Base-by-base conservation (phyloP, 2,888 invertebrate genomes). In the Diarsia mendica region DNA sequence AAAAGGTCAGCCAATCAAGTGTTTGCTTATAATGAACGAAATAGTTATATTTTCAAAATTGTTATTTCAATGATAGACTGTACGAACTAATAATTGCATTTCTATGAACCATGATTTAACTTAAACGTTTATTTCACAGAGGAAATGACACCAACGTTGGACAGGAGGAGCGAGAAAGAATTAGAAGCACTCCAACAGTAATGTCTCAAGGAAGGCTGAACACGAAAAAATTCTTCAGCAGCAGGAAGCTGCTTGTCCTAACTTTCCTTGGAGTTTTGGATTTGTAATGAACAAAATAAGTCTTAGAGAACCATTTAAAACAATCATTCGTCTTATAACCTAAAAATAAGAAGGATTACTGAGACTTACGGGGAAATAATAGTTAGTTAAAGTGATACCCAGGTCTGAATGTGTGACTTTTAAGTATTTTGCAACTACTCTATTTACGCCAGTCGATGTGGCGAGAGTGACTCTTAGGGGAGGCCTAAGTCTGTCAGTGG, bases 101-200 rank as follows among this genome's bases (percentile, higher is more conserved):
- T 28, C 28, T 28, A 13, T 55, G 0, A 28, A 58, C 15, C 28
- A 15, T 58, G 28, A 8, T 28, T 8, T 28, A 15, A 58, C 3
- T 58, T 28, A 28, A 28, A 28, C 2, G 3, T 46, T 33, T 28
- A 13, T 60, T 76, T 93, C 91, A 20, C 95, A 95, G 95, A 95
- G 90, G 95, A 95, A 91, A 82, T 92, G 79, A 89, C 87, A 23
- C 93, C 93, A 15, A 89, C 90, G 4, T 67, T 93, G 28, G 83
- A 86, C 46, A 88, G 75, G 39, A 83, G 82, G 23, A 80, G 86
- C 66, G 72, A 86, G 53, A 86, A 88, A 74, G 84, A 89, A 70
- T 69, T 74, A 66, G 85, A 88, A 85, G 78, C 79, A 48, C 71
- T 51, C 49, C 28, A 72, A 70, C 23, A 84, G 51, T 49, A 78